These are phyloP conservation scores for Spheniscus mendiculus DNA, from an alignment of 2,113 vertebrate species.

Conservation along the genomic window DNA sequence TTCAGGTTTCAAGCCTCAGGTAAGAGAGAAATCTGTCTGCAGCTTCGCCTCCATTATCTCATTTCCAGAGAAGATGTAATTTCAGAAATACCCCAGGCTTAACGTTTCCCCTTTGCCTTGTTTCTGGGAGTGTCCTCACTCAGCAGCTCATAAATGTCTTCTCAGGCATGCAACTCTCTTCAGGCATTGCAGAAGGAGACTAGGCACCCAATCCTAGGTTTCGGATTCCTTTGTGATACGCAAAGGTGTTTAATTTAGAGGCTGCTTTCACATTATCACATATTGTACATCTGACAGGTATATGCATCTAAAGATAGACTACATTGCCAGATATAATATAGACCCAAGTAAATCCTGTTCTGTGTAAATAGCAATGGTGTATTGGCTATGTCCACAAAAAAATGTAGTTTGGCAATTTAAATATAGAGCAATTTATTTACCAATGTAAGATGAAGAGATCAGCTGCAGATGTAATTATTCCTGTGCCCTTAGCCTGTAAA, in stretches of 20 bases:
- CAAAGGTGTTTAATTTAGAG: neutral
- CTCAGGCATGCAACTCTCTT: neutral
- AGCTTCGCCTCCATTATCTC: neutral
- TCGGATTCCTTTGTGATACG: neutral
- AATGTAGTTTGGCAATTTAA: neutral
- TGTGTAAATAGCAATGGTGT: neutral
- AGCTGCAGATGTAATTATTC: neutral
- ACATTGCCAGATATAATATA: neutral
- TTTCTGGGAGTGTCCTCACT: neutral
- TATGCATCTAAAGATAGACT: neutral
- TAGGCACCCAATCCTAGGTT: neutral
- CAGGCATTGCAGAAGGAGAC: neutral
- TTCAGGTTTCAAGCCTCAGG: neutral
- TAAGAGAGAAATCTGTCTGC: neutral
- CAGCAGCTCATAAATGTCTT: neutral
- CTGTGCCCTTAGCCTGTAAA: neutral
- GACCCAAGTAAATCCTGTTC: neutral
- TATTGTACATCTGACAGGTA: neutral
- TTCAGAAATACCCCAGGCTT: neutral
- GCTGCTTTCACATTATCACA: neutral
- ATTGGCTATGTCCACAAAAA: neutral
- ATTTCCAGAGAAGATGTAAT: constrained; percentile 8
- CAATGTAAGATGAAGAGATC: neutral
- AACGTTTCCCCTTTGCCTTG: neutral
- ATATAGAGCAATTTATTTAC: neutral